Conservation (phyloP, 2,888 invertebrate species). For the Octonoba sinensis region DNA sequence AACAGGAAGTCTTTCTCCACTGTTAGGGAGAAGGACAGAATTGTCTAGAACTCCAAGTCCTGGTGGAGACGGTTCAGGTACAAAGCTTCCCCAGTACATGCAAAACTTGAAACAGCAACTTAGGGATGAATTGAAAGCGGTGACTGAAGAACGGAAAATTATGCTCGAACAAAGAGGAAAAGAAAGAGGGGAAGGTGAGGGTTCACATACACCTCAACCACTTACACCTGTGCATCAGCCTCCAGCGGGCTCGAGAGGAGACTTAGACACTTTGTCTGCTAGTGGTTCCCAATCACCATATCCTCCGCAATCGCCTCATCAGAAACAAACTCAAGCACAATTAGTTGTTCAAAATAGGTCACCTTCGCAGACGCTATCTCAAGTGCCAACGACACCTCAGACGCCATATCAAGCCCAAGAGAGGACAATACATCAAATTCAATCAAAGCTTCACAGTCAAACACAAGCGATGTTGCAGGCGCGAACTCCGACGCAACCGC, state of each 20-base stretch:
- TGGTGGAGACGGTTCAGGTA: slow-evolving; percentile 35
- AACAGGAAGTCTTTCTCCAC: slow-evolving; percentile 4
- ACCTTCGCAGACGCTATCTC: slow-evolving; percentile 2
- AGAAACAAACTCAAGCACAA: slow-evolving; percentile 32
- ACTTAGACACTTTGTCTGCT: too few relatives aligned
- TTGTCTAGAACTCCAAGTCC: slow-evolving; percentile 32
- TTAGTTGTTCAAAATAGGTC: slow-evolving; percentile 8
- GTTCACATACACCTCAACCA: slow-evolving; percentile 9
- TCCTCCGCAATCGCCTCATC: slow-evolving; percentile 2
- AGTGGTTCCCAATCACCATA: not conserved
- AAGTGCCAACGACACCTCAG: not conserved
- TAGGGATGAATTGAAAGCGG: slow-evolving; percentile 68
- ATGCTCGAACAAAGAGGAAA: slow-evolving; percentile 48
- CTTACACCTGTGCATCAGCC: not conserved
- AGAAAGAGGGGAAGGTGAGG: slow-evolving; percentile 24
- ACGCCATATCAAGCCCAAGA: not conserved
- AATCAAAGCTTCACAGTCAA: slow-evolving; percentile 11
- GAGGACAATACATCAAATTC: not conserved
- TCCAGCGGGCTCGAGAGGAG: not conserved
- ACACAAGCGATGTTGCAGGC: slow-evolving; percentile 5
- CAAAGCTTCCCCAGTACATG: slow-evolving; percentile 68
- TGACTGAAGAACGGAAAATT: slow-evolving; percentile 66
- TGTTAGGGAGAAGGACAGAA: slow-evolving; percentile 21
- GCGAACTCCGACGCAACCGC: not conserved
- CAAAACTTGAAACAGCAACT: slow-evolving; percentile 68